Evolutionary conservation across 2,797 vertebrate species (phyloP), one percentile per base, ranked within the genome.

Genomic region (Liasis olivaceus): DNA sequence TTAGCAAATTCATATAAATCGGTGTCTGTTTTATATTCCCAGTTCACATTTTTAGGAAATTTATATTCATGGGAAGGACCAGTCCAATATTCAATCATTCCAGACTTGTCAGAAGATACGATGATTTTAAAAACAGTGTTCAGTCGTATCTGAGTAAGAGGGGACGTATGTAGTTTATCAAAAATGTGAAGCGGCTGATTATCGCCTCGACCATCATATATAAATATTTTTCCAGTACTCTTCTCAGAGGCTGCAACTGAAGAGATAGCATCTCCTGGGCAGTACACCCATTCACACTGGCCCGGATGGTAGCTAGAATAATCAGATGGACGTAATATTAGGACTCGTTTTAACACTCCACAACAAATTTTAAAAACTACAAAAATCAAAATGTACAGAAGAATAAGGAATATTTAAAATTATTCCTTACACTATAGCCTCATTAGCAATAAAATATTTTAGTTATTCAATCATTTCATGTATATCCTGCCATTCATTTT

Each of bases 71-170:
- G 98, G 9, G 98, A 98, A 89, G 99, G 98, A 36, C 99, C 99
- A 2, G 98, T 99, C 99, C 99, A 99, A 96, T 99, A 99, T 94
- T 99, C 99, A 13, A 99, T 97, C 99, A 99, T 99, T 60, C 99
- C 99, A 0, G 98, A 98, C 96, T 99, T 99, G 97, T 99, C 99
- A 4, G 99, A 98, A 13, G 99, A 99, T 58, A 99, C 99, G 11
- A 99, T 97, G 91, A 98, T 98, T 96, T 98, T 98, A 94, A 97
- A 99, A 94, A 97, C 97, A 9, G 98, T 96, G 95, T 99, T 99
- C 64, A 99, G 96, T 17, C 98, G 98, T 96, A 99, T 99, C 77
- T 99, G 98, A 95, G 98, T 98, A 89, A 99, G 98, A 0, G 99
- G 98, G 0, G 98, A 98, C 0, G 98, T 97, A 95, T 99, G 99